A percentile compares a stretch with the other conserved stretches of the same genome.
Conservation (phyloP, 1,140 invertebrate genomes). For the Galendromus occidentalis region DNA sequence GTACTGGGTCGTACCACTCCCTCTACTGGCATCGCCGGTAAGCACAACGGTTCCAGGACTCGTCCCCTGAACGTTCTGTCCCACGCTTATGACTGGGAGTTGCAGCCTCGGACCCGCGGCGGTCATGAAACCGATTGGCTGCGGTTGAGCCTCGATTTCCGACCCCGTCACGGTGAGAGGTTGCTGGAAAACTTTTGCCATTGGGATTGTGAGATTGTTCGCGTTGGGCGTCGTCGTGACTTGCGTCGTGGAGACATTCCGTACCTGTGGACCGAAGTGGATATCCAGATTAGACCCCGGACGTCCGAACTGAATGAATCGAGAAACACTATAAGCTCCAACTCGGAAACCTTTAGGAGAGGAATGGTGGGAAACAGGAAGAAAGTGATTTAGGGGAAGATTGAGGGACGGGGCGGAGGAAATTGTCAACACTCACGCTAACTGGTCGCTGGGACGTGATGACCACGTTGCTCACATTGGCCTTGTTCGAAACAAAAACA, state of each 20-base stretch:
- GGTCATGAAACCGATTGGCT: constrained; percentile 1
- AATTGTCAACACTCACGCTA: background rate
- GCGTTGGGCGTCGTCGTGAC: constrained; percentile 2
- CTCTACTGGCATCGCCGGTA: background rate
- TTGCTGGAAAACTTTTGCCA: constrained; percentile 3
- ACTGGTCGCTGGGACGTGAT: constrained; percentile 1
- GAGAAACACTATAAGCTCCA: too few species aligned
- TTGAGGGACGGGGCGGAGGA: too few species aligned
- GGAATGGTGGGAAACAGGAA: too few species aligned
- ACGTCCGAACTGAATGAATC: too few species aligned
- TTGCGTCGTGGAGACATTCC: background rate
- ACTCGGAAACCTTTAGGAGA: too few species aligned
- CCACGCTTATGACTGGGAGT: background rate
- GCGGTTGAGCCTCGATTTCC: background rate
- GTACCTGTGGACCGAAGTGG: background rate
- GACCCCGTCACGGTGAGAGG: background rate
- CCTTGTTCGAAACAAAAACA: constrained; percentile 1
- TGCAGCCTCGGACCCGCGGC: background rate
- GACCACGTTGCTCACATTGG: constrained; percentile 1
- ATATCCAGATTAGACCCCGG: too few species aligned
- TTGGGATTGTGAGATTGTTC: background rate
- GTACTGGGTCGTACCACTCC: background rate
- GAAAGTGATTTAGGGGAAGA: too few species aligned
- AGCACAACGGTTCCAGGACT: background rate
- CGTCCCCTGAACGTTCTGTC: background rate